Conservation (phyloP, 1,140 invertebrate species). For the Scaptodrosophila lebanonensis region DNA sequence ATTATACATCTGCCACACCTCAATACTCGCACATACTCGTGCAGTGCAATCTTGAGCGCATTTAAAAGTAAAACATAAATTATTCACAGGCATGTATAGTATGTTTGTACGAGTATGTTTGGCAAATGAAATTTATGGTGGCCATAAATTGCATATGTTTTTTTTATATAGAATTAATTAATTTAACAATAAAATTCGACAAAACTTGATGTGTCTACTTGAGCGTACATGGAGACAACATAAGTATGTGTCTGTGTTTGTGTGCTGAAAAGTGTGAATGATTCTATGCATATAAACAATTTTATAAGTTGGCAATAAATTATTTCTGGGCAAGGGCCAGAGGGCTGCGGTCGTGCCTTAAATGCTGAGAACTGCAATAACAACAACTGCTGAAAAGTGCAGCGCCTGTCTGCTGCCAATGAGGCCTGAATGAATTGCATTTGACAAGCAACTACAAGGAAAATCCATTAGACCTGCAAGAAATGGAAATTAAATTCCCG, state of each 20-base stretch:
- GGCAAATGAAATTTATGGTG: constrained; percentile 49
- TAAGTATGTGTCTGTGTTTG: too few relatives aligned
- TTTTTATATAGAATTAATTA: constrained; percentile 64
- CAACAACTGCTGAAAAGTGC: too few relatives aligned
- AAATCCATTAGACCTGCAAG: constrained; percentile 63
- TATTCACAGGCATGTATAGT: constrained; percentile 46
- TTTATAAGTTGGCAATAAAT: too few relatives aligned
- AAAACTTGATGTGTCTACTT: constrained; percentile 1
- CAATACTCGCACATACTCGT: constrained; percentile 37
- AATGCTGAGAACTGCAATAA: too few relatives aligned
- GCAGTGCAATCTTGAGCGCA: too few relatives aligned
- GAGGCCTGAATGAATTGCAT: too few relatives aligned
- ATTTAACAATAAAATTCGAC: constrained; percentile 54
- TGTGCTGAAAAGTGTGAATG: too few relatives aligned
- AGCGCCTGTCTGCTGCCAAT: too few relatives aligned
- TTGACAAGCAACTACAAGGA: constrained; percentile 60
- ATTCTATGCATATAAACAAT: too few relatives aligned
- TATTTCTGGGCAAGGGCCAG: too few relatives aligned
- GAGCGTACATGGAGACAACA: constrained; percentile 13
- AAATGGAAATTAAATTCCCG: constrained; percentile 65
- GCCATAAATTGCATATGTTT: constrained; percentile 56
- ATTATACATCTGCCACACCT: too few relatives aligned
- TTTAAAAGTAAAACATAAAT: constrained; percentile 64
- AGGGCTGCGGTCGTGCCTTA: too few relatives aligned
- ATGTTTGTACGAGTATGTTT: constrained; percentile 1